phyloP scores from a whole-genome alignment of 2,888 invertebrate genomes.

The Cephus sareptanus region DNA sequence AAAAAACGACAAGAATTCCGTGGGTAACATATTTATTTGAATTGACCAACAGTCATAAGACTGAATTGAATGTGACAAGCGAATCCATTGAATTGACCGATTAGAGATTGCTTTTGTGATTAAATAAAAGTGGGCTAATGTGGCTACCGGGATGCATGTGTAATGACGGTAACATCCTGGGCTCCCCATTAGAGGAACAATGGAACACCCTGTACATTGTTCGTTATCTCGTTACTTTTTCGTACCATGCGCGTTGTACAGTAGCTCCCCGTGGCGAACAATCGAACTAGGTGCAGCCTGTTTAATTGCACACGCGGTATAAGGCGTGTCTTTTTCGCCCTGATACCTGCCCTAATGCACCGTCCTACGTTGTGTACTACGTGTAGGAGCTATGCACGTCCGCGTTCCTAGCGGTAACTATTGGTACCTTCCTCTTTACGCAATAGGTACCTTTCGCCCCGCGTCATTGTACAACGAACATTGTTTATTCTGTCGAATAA shows the following conservation, averaged over 20 bases:
- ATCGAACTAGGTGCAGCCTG: constrained; percentile 49
- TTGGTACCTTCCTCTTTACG: neutral
- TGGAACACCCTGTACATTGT: constrained; percentile 40
- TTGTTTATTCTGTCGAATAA: neutral
- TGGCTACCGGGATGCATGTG: constrained; percentile 40
- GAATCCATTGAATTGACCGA: constrained; percentile 2
- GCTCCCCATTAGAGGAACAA: constrained; percentile 42
- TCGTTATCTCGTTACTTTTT: constrained; percentile 29
- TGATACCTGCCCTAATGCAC: constrained; percentile 25
- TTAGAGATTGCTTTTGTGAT: constrained; percentile 43
- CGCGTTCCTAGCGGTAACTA: neutral
- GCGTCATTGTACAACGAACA: neutral
- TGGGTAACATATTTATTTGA: neutral
- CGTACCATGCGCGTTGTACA: neutral
- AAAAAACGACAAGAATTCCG: neutral
- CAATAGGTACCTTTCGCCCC: neutral
- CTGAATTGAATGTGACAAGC: neutral
- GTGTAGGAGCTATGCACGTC: neutral
- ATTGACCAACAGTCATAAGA: neutral
- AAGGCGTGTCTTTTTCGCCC: constrained; percentile 41
- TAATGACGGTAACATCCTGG: constrained; percentile 51
- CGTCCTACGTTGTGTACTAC: neutral
- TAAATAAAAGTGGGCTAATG: constrained; percentile 52
- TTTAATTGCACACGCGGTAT: constrained; percentile 40
- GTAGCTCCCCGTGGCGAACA: constrained; percentile 24